Evolutionary conservation across 2,113 vertebrate genomes (phyloP).

Genomic region (Pitta sordida): DNA sequence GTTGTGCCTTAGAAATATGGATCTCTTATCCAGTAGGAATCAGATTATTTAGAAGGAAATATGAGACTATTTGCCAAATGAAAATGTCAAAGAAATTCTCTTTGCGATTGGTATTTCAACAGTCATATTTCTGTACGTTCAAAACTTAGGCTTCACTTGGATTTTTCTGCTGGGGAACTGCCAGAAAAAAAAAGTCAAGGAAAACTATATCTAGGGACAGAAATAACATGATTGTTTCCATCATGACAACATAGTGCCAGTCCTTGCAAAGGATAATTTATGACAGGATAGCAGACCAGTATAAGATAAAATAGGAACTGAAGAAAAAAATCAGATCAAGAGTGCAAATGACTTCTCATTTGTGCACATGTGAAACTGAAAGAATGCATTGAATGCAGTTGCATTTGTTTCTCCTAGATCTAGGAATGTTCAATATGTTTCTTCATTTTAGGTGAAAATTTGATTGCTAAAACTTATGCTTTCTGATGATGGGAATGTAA

Average conservation of each 20-base stretch:
- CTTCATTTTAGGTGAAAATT: background rate
- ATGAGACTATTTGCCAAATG: background rate
- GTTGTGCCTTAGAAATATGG: background rate
- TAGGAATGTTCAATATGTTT: background rate
- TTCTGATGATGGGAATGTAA: background rate
- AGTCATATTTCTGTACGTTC: fast-evolving
- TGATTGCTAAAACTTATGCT: background rate
- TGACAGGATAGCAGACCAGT: background rate
- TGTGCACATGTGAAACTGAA: background rate
- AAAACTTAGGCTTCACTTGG: background rate
- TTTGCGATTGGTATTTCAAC: background rate
- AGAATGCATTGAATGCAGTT: background rate
- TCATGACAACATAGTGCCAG: fast-evolving
- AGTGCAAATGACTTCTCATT: background rate
- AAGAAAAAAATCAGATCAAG: fast-evolving
- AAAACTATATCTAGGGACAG: background rate
- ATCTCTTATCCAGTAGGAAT: background rate
- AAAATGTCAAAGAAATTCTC: background rate
- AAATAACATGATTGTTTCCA: background rate
- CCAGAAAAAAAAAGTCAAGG: background rate
- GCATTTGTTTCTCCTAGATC: background rate
- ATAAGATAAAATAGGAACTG: background rate
- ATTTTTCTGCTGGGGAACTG: background rate
- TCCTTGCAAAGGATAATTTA: background rate
- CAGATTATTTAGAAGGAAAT: background rate